phyloP scores from a whole-genome alignment of 2,888 invertebrate species.

The Protophormia terraenovae region DNA sequence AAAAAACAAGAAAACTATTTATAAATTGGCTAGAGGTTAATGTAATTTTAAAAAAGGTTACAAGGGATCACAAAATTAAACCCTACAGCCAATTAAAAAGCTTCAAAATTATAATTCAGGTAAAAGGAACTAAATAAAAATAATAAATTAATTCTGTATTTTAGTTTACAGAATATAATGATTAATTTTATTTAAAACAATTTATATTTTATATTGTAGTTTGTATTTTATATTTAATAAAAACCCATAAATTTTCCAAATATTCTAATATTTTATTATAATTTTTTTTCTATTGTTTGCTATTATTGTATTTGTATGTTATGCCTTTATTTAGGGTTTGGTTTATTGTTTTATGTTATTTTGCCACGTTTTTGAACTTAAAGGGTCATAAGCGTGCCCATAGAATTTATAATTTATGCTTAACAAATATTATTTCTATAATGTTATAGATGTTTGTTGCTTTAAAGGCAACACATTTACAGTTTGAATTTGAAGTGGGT shows the following conservation, averaged over 20 bases:
- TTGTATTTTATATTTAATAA: conserved; percentile 1
- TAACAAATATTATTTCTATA: conserved; percentile 33
- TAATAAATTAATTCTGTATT: not conserved
- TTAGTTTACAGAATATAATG: not conserved
- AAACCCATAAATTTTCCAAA: conserved; percentile 44
- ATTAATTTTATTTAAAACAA: conserved; percentile 37
- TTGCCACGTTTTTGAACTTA: conserved; percentile 78
- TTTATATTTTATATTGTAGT: not conserved
- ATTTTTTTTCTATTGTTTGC: conserved; percentile 31
- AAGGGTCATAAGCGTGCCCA: conserved; percentile 78
- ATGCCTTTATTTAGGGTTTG: conserved; percentile 49
- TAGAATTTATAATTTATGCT: conserved; percentile 67
- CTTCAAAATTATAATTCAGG: no score
- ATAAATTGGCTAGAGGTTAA: not conserved
- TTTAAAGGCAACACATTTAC: conserved; percentile 37
- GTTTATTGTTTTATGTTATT: conserved; percentile 63
- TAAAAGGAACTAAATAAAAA: not conserved
- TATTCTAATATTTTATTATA: conserved; percentile 37
- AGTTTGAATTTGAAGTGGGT: conserved; percentile 29
- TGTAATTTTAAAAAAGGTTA: not conserved
- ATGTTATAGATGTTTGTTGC: conserved; percentile 37
- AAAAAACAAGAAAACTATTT: not conserved
- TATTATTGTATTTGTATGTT: conserved; percentile 28
- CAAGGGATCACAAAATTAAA: not conserved
- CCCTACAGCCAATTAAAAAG: not conserved